Percentiles rank a stretch among this genome's conserved stretches.
Conservation (phyloP, 1,140 invertebrate genomes). For the Galleria mellonella region DNA sequence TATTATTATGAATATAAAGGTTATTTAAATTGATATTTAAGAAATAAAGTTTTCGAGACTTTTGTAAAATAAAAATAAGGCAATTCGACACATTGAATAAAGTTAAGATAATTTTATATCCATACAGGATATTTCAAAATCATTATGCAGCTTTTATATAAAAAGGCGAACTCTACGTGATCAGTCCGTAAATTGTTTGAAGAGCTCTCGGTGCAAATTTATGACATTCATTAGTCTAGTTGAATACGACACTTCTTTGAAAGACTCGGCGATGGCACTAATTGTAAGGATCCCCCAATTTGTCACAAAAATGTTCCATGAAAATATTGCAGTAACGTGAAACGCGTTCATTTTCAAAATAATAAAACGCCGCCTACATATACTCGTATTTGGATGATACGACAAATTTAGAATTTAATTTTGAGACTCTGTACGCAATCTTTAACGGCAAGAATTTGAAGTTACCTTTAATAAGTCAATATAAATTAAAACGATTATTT, state of each 20-base stretch:
- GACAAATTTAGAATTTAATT: neutral
- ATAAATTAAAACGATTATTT: too few relatives aligned
- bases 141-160: conserved; percentile 1
- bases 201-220: conserved; percentile 36
- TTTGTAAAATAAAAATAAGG: too few relatives aligned
- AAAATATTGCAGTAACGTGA: conserved; percentile 14
- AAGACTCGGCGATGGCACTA: conserved; percentile 38
- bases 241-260: conserved; percentile 48
- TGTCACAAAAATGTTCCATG: conserved; percentile 34
- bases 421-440: too few relatives aligned
- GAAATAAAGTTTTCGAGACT: too few relatives aligned
- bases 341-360: neutral
- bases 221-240: conserved; percentile 52
- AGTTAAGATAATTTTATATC: too few relatives aligned
- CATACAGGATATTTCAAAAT: neutral
- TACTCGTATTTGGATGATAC: neutral
- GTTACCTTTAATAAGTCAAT: too few relatives aligned
- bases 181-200: conserved; percentile 32
- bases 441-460: too few relatives aligned
- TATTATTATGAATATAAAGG: too few relatives aligned
- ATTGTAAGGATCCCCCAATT: conserved; percentile 49
- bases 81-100: too few relatives aligned
- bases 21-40: too few relatives aligned
- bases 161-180: neutral
- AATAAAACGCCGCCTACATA: too few relatives aligned